phyloP scores from a whole-genome alignment of 2,888 invertebrate species.

The Dicranocentrus wangi region DNA sequence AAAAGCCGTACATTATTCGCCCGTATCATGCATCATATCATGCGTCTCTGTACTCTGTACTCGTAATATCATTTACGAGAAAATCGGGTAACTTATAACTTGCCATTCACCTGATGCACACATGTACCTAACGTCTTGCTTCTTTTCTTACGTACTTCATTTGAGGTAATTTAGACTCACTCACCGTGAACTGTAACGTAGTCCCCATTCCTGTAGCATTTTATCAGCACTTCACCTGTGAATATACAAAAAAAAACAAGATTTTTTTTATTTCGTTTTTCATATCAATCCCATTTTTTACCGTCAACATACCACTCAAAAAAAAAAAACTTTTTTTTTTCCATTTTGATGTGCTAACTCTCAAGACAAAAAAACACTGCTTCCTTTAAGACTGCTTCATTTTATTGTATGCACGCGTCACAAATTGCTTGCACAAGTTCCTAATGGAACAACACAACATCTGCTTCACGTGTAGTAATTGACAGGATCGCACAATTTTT shows the following conservation, averaged over 20 bases:
- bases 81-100: neutral
- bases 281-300: conserved; percentile 19
- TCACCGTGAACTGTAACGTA: conserved; percentile 73
- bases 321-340: neutral
- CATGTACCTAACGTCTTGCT: neutral
- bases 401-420: no score
- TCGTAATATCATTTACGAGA: no score
- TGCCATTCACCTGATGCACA: no score
- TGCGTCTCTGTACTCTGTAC: no score
- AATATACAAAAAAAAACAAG: conserved; percentile 40
- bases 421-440: no score
- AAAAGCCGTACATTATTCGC: no score
- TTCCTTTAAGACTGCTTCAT: no score
- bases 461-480: no score
- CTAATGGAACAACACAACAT: no score
- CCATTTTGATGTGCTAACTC: neutral
- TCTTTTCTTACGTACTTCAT: neutral
- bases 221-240: conserved; percentile 72
- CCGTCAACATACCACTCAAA: neutral
- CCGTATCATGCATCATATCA: no score
- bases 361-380: no score
- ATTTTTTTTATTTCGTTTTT: conserved; percentile 15
- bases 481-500: neutral
- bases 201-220: conserved; percentile 71
- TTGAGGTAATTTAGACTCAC: conserved; percentile 38